A percentile compares a stretch with the other conserved stretches of the same genome.
These are phyloP conservation scores for Nematostella vectensis DNA, from an alignment of 92 coral and sea anemone genomes.

Conservation along the genomic window DNA sequence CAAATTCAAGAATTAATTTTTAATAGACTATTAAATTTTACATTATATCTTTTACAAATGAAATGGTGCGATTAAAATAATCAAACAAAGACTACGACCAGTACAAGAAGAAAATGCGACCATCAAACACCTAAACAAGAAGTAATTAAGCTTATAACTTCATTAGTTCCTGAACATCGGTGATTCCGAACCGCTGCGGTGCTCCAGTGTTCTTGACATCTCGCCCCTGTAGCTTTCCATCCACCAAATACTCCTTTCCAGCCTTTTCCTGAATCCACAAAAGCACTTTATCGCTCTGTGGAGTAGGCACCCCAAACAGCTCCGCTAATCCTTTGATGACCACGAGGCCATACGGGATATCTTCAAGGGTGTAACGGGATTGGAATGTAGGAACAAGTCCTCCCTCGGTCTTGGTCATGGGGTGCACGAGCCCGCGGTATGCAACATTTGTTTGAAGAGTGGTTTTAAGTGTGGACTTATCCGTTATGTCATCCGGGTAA, in stretches of 20 bases:
- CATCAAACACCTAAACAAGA: too few species aligned
- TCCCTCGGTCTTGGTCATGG: slow-evolving; percentile 19
- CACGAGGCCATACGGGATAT: slow-evolving; percentile 34
- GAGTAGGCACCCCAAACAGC: slow-evolving; percentile 25
- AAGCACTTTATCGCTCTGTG: slow-evolving; percentile 29
- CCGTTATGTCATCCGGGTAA: slow-evolving; percentile 14
- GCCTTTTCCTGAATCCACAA: slow-evolving; percentile 28
- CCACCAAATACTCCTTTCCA: slow-evolving; percentile 31
- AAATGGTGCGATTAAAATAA: too few species aligned
- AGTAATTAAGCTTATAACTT: too few species aligned
- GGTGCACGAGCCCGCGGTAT: slow-evolving; percentile 36
- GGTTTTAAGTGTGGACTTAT: slow-evolving; percentile 21
- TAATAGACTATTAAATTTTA: too few species aligned
- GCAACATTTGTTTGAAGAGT: slow-evolving; percentile 19
- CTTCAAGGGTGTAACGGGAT: slow-evolving; percentile 38
- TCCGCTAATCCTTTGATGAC: slow-evolving; percentile 41
- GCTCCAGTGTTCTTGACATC: slow-evolving; percentile 37
- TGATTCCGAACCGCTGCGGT: slow-evolving; percentile 44
- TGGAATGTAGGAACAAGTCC: slow-evolving; percentile 36
- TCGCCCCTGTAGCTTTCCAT: slow-evolving; percentile 30
- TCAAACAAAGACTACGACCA: too few species aligned
- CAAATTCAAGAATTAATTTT: too few species aligned
- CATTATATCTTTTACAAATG: too few species aligned
- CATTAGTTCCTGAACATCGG: slow-evolving; percentile 24
- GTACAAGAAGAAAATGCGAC: too few species aligned